Evolutionary conservation across 2,888 invertebrate species (phyloP).

Genomic region (Cabera pusaria): DNA sequence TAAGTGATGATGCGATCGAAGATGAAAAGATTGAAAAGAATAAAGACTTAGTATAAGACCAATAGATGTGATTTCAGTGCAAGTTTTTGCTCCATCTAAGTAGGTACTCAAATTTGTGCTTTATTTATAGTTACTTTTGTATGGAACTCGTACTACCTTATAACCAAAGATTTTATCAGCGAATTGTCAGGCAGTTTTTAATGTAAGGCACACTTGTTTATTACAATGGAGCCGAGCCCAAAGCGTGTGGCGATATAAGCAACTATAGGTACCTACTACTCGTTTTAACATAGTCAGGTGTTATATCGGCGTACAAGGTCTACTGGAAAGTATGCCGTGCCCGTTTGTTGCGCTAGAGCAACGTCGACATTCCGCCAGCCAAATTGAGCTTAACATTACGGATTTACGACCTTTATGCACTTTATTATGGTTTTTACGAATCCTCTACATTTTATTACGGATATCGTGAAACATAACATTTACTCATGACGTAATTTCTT

Average conservation of each 20-base stretch:
- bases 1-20: no score
- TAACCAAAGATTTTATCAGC: constrained; percentile 9
- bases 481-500: constrained; percentile 11
- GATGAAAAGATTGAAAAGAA: no score
- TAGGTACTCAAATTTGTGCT: no score
- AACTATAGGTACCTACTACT: constrained; percentile 37
- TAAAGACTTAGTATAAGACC: no score
- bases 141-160: no score
- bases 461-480: neutral
- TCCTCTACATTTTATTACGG: no score
- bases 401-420: no score
- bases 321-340: constrained; percentile 61
- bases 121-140: no score
- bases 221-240: constrained; percentile 42
- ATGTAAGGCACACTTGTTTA: constrained; percentile 13
- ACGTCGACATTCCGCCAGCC: constrained; percentile 43
- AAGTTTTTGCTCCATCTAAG: no score
- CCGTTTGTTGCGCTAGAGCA: constrained; percentile 46
- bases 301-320: constrained; percentile 46
- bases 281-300: constrained; percentile 43
- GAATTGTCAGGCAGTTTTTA: constrained; percentile 16
- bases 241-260: constrained; percentile 40
- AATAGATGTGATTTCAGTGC: no score
- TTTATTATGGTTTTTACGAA: no score
- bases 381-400: constrained; percentile 33